Evolutionary conservation across 2,797 vertebrate genomes (phyloP).

Genomic region (Propithecus deckenii): DNA sequence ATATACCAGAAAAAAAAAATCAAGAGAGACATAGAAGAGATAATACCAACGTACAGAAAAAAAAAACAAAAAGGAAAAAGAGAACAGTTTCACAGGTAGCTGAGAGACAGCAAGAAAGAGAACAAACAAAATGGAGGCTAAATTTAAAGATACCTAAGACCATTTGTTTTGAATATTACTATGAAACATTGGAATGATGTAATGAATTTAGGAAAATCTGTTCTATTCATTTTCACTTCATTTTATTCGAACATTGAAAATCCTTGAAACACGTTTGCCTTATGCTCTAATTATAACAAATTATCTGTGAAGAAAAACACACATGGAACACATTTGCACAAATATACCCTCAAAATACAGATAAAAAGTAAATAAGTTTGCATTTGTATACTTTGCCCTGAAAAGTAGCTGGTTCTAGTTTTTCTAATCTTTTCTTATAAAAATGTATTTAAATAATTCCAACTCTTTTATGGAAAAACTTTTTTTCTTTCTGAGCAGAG

Average conservation of each 20-base stretch:
- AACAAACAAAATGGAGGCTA: background rate
- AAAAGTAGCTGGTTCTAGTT: background rate
- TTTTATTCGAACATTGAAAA: background rate
- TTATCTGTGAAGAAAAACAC: background rate
- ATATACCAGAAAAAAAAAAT: constrained; percentile 51
- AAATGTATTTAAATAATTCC: background rate
- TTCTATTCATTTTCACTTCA: background rate
- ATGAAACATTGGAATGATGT: background rate
- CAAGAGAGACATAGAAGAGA: constrained; percentile 40
- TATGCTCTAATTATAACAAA: background rate
- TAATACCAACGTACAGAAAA: constrained; percentile 31
- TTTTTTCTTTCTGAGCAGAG: background rate
- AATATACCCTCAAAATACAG: background rate
- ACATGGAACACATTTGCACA: background rate
- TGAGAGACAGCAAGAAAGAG: background rate
- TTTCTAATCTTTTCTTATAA: background rate
- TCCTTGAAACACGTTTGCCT: background rate
- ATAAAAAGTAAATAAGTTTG: constrained; percentile 19
- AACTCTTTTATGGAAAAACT: background rate
- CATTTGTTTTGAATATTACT: constrained; percentile 5
- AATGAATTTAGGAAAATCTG: background rate
- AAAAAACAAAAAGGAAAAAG: constrained; percentile 37
- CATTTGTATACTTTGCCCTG: background rate
- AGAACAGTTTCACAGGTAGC: constrained; percentile 23
- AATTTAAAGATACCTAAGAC: background rate